Evolutionary conservation across 2,888 invertebrate species (phyloP), one percentile per base, ranked within the genome.

Genomic region (Acanthoscelides obtectus): DNA sequence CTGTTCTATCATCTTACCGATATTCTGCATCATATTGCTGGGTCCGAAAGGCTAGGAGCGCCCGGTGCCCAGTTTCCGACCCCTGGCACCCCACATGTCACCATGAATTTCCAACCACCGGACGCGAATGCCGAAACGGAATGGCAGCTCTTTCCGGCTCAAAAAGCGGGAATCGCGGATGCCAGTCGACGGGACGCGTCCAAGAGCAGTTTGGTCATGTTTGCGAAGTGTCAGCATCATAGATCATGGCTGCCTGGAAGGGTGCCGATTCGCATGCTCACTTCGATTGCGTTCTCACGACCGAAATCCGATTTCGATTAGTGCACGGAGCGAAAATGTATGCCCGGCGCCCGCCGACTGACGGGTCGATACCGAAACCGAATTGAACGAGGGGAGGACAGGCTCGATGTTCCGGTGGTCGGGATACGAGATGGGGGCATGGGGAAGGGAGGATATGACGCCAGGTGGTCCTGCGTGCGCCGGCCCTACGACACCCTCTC

Each of bases 1-100:
- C 81, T 88, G 87, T 82, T 89, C 88, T 81, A 89, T 88, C 85
- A 89, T 89, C 81, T 89, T 88, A 81, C 87, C 88, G 82, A 89
- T 87, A 81, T 88, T 88, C 82, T 89, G 88, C 88, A 89, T 89
- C 84, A 85, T 83, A 80, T 79, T 81, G 80, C 22, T 20, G 4
- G 20, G 20, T 22, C 67, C 67, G 21, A 5, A 67, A 22, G 25
- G 67, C 20, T 20, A 22, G 22, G 25, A 22, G 6, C 67, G 67
- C 19, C 67, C 22, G 69, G 64, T 20, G 5, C 63, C 64, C 21
- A 4, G 64, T 22, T 17, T n/a, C 22, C 1, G 22, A 20, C 19
- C 45, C 12, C 45, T 45, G 45, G 3, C 45, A 12, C 45, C 45
- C 45, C 45, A 45, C 45, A 45, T 45, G 5, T 45, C 45, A 45